Evolutionary conservation across 2,113 vertebrate genomes (phyloP).

Genomic region (Athene cunicularia): DNA sequence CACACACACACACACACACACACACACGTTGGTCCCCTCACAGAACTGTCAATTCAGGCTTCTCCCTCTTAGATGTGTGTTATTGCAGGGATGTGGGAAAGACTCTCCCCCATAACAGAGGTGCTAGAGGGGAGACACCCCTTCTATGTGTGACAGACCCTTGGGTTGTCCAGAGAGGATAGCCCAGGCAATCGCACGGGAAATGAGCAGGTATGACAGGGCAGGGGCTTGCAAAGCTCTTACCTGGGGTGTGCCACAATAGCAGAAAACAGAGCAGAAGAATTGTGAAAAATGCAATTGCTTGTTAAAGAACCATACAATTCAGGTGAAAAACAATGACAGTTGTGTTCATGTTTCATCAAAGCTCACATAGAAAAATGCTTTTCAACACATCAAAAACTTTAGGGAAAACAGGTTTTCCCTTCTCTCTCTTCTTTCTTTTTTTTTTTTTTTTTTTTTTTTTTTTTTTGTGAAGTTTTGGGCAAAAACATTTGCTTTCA

Average conservation of each 20-base stretch:
- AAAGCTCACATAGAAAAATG: neutral
- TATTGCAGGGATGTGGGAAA: neutral
- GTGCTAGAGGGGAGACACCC: neutral
- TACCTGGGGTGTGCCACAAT: neutral
- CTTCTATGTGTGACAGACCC: neutral
- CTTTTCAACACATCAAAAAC: neutral
- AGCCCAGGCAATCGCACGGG: neutral
- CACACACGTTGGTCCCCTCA: neutral
- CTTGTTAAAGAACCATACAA: neutral
- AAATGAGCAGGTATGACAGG: neutral
- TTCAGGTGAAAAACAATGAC: neutral
- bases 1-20: neutral
- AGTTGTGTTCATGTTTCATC: neutral
- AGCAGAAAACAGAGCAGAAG: neutral
- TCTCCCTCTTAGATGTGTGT: neutral
- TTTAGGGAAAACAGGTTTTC: neutral
- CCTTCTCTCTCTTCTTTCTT: neutral
- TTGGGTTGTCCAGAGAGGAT: neutral
- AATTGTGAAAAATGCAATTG: neutral
- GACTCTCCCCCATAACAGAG: accelerated
- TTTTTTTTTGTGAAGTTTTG: neutral
- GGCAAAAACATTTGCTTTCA: neutral
- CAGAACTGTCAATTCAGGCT: neutral
- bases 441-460: neutral
- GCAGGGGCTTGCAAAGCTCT: neutral